Evolutionary conservation across 2,797 vertebrate genomes (phyloP), one percentile per base, ranked within the genome.

Genomic region (Thaleichthys pacificus): DNA sequence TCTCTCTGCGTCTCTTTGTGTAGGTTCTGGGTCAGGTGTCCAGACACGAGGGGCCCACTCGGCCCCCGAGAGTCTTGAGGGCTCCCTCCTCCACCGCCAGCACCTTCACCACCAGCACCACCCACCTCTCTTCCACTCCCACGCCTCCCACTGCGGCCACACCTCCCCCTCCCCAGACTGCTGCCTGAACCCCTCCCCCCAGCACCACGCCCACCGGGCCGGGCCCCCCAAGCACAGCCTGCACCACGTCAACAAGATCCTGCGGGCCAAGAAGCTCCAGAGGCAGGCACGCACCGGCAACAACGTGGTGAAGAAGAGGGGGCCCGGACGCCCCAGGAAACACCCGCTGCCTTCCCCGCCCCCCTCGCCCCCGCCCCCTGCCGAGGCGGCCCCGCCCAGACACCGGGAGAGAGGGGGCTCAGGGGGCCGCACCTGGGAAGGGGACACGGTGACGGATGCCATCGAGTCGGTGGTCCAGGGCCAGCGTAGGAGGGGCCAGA

Each of bases 201-300:
- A 86, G n/a, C 87, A 87, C 80, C 86, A 82, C 75, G 87, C 90
- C 38, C 90, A 90, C 66, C 81, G 94, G 78, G 91, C 93, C 69
- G 92, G 94, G 83, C 93, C 95, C 62, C 94, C 91, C 75, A 99
- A 98, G 92, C 97, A 96, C 92, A 98, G 96, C 91, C 90, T 99
- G 80, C 96, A 97, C 81, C 97, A 98, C 3, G 97, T 99, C 89
- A 99, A 98, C 92, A 99, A 99, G 86, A 99, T 99, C 78, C 92
- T 99, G 77, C 97, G 98, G 60, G 97, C 96, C 87, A 99, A 99
- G 90, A 99, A 98, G 80, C 94, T 99, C 70, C 98, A 99, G 84
- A 91, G 98, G 81, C 97, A 99, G 87, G 94, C 97, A 6, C 93
- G 98, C 26, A 99, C 97, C 0, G 97, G 97, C 69, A 99, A 98